A percentile compares a stretch with the other conserved stretches of the same genome.
phyloP scores from a whole-genome alignment of 2,888 invertebrate species.

The Thalpophila matura region DNA sequence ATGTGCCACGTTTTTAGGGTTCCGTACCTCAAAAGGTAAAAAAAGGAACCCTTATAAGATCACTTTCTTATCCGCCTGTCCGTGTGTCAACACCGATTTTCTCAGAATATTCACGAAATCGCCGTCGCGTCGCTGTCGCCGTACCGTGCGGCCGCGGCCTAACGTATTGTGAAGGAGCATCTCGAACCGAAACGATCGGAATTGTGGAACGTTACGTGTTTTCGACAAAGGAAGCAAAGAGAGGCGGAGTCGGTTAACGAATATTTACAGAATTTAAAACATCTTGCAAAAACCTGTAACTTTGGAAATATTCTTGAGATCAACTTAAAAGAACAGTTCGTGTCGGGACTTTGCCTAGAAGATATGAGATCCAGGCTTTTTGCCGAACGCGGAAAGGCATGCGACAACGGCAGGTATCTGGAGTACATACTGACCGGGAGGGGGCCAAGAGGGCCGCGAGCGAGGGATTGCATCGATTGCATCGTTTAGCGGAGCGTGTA shows the following conservation, averaged over 20 bases:
- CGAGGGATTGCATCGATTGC: too few relatives aligned
- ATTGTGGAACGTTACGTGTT: background rate
- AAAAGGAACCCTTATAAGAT: too few relatives aligned
- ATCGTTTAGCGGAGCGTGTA: too few relatives aligned
- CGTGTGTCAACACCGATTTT: too few relatives aligned
- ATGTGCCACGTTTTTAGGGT: constrained; percentile 3
- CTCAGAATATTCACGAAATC: too few relatives aligned
- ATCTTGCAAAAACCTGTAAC: background rate
- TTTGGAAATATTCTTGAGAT: background rate
- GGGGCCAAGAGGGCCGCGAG: too few relatives aligned
- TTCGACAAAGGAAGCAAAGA: background rate
- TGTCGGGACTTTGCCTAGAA: background rate
- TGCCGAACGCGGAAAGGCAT: background rate
- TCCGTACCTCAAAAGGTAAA: too few relatives aligned
- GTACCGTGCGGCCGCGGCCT: too few relatives aligned
- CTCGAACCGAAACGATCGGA: background rate
- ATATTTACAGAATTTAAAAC: background rate
- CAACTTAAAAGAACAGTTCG: constrained; percentile 3
- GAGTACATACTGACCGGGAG: too few relatives aligned
- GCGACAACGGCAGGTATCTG: too few relatives aligned
- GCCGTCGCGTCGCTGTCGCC: too few relatives aligned
- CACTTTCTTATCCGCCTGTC: too few relatives aligned
- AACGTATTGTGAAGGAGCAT: background rate
- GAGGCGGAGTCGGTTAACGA: background rate
- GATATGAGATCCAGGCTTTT: constrained; percentile 2